Base-by-base conservation (phyloP, 23 tunicate species). In the Styela plicata region DNA sequence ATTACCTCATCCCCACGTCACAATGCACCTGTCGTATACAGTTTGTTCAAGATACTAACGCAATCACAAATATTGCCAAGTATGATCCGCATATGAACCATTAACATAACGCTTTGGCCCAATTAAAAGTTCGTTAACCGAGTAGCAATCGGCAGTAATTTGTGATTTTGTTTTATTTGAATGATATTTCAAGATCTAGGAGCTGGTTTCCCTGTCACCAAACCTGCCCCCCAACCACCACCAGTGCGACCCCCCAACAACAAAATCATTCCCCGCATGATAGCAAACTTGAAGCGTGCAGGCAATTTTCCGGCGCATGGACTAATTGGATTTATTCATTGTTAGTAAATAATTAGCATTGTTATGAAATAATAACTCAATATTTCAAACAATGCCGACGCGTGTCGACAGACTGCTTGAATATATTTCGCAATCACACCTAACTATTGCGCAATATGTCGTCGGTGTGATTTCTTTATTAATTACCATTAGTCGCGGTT, bases 301-400 rank as follows among this genome's bases (percentile, higher is more conserved):
- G 13, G 10, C 57, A 44, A 44, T 44, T 44, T 44, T 44, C 7
- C 57, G 57, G 57, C 13, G 57, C 13, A 13, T 44, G 7, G 13
- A 44, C 57, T 44, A 44, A 44, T 44, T 44, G 57, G 57, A 44
- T 44, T 44, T 44, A 5, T 7, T 13, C 57, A 44, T 44, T 44
- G 13, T 44, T 44, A 44, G 7, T 44, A 5, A 44, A 7, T 13
- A 44, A 44, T 7, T 5, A 5, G 57, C 57, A 44, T 44, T 44
- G 57, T 44, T 44, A 44, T 44, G 57, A 44, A 44, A 44, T 44
- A 44, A 44, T 44, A 44, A 44, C 57, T 44, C 57, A 13, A 44
- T 44, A 44, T 71, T 26, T 71, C 77, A 71, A 71, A 71, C 77
- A 71, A 71, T 71, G 77, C 77, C 77, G 77, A 71, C 77, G 77